Evolutionary conservation across 2,113 vertebrate genomes (phyloP).

Genomic region (Corapipo altera): DNA sequence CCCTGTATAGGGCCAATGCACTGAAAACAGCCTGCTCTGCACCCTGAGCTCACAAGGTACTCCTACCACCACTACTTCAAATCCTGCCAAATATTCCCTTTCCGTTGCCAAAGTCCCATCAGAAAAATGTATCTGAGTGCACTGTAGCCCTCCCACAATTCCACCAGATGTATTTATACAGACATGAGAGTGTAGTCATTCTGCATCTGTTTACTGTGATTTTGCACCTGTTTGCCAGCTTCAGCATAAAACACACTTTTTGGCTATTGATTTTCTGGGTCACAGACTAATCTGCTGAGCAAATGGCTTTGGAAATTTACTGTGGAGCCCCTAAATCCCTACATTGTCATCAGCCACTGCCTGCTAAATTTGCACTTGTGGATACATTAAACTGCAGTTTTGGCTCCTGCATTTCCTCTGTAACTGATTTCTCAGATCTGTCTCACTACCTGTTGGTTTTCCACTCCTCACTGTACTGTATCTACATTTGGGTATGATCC

Average conservation of each 20-base stretch:
- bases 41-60: neutral
- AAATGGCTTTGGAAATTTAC: constrained; percentile 30
- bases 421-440: neutral
- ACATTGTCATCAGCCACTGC: neutral
- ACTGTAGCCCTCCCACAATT: neutral
- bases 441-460: neutral
- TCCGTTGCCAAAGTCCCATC: neutral
- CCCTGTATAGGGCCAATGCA: neutral
- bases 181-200: neutral
- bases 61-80: neutral
- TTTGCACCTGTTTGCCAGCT: neutral
- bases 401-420: neutral
- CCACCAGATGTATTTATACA: neutral
- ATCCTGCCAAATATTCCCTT: neutral
- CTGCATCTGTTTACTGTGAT: neutral
- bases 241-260: neutral
- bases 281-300: neutral
- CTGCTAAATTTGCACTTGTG: neutral
- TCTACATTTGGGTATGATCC: neutral
- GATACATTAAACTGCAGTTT: neutral
- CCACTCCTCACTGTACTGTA: neutral
- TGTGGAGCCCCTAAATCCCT: neutral
- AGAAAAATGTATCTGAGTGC: neutral
- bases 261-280: constrained; percentile 16
- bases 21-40: neutral